Percentiles rank a stretch among this genome's conserved stretches.
Evolutionary conservation across 2,113 vertebrate genomes (phyloP).

Genomic region (Pterophyllum scalare): DNA sequence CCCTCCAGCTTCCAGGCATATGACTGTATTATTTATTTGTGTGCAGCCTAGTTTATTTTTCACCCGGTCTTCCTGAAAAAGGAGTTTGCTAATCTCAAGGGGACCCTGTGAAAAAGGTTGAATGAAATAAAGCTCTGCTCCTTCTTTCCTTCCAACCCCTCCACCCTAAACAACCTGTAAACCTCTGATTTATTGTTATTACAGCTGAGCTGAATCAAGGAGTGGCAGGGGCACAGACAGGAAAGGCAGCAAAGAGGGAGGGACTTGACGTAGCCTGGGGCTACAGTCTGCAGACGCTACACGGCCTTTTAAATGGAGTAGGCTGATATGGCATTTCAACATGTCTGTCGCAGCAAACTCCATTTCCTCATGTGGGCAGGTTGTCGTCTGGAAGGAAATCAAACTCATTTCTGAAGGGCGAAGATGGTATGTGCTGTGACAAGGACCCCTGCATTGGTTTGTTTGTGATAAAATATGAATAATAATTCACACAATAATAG

Average conservation of each 20-base stretch:
- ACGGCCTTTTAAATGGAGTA: conserved; percentile 37
- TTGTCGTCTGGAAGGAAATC: conserved; percentile 68
- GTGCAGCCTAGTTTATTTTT: not conserved
- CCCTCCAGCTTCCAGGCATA: not conserved
- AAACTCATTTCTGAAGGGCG: conserved; percentile 41
- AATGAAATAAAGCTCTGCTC: conserved; percentile 30
- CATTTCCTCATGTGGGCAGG: conserved; percentile 53
- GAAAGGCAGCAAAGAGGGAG: conserved; percentile 54
- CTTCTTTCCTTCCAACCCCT: conserved; percentile 29
- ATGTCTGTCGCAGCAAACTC: conserved; percentile 44
- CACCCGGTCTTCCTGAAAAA: not conserved
- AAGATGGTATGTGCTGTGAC: conserved; percentile 9
- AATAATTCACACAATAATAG: conserved; percentile 2
- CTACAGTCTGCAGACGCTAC: conserved; percentile 54
- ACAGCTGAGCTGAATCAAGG: conserved; percentile 72
- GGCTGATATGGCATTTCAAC: conserved; percentile 48
- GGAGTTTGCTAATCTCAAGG: not conserved
- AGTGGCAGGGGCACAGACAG: conserved; percentile 62
- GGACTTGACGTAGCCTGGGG: conserved; percentile 40
- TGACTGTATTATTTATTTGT: not conserved
- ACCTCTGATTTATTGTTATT: conserved; percentile 72
- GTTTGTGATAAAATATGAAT: conserved; percentile 14
- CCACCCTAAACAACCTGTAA: conserved; percentile 68
- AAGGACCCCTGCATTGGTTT: not conserved
- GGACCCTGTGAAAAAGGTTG: conserved; percentile 7